Conservation (phyloP, 2,888 invertebrate genomes). For the Osmoderma eremita region DNA sequence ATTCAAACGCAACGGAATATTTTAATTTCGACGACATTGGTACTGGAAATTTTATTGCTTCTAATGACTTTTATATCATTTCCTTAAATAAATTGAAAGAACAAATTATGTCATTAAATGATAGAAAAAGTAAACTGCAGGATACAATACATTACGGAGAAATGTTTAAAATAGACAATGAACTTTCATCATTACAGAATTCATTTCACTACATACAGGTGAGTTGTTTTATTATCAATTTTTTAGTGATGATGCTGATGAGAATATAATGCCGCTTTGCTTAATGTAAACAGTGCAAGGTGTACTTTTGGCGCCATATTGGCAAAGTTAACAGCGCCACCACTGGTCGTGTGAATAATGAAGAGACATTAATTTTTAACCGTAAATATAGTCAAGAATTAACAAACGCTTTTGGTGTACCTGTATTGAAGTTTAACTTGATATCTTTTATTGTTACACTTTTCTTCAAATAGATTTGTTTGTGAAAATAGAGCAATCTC, state of each 20-base stretch:
- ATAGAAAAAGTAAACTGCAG: not conserved
- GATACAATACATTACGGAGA: not conserved
- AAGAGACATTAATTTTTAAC: no score
- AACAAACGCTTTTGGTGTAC: no score
- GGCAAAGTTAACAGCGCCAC: no score
- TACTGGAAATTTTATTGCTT: not conserved
- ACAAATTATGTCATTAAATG: not conserved
- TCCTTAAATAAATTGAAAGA: not conserved
- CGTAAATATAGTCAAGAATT: no score
- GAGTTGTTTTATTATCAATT: not conserved
- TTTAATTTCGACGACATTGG: conserved; percentile 4
- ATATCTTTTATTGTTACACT: no score
- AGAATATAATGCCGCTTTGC: no score
- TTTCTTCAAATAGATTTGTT: no score
- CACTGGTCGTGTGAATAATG: no score
- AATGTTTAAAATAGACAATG: not conserved
- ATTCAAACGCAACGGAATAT: conserved; percentile 1
- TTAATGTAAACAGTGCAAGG: no score
- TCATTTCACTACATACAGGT: conserved; percentile 25
- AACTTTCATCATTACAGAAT: not conserved
- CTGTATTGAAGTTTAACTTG: no score
- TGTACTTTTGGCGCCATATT: no score
- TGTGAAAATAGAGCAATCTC: no score
- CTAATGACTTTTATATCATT: not conserved
- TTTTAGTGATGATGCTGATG: not conserved